Evolutionary conservation across 2,113 vertebrate genomes (phyloP).

Genomic region (Syngnathus scovelli): DNA sequence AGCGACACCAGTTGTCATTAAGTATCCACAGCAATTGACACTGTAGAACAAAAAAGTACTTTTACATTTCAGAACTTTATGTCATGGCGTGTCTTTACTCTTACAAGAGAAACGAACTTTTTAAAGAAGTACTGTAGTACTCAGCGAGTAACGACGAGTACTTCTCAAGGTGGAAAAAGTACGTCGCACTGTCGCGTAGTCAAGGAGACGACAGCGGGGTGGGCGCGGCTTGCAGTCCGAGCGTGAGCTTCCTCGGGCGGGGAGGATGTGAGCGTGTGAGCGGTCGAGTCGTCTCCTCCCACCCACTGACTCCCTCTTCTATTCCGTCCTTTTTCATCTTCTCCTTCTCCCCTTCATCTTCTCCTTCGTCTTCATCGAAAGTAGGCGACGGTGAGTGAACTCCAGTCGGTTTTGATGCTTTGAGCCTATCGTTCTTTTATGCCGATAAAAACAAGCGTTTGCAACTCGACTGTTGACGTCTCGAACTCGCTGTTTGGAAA

Average conservation of each 20-base stretch:
- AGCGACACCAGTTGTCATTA: too few relatives aligned
- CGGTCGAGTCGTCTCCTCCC: neutral
- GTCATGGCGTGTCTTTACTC: too few relatives aligned
- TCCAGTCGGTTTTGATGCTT: neutral
- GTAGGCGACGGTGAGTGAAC: neutral
- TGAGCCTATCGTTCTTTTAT: neutral
- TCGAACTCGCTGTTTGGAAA: neutral
- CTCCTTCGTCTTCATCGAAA: neutral
- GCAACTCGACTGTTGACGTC: neutral
- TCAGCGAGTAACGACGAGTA: neutral
- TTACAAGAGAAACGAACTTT: too few relatives aligned
- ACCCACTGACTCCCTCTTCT: neutral
- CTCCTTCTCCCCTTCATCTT: neutral
- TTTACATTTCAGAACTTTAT: too few relatives aligned
- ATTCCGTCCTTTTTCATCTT: neutral
- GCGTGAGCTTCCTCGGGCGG: neutral
- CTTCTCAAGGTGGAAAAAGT: neutral
- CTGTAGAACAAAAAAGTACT: too few relatives aligned
- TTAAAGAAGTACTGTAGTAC: too few relatives aligned
- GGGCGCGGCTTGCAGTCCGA: slow-evolving; percentile 6
- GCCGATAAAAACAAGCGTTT: neutral
- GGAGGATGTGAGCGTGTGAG: neutral
- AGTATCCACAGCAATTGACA: neutral
- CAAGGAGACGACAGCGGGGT: neutral
- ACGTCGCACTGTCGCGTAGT: neutral